Conservation (phyloP, 2,797 vertebrate species). For the Apogon talboti region DNA sequence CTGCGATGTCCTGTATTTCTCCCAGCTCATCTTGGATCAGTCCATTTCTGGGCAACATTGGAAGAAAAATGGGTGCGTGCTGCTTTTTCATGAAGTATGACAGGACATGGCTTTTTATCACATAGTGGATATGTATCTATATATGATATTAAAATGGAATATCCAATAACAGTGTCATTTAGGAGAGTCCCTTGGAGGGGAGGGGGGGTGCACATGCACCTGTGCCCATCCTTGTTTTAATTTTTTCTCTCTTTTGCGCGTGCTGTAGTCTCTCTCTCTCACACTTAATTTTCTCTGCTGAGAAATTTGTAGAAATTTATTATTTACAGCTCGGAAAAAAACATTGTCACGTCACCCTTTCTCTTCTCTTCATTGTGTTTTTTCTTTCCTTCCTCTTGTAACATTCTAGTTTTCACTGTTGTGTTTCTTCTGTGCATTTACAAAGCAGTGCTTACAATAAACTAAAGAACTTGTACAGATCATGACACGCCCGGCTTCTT, state of each 20-base stretch:
- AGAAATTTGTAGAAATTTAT: conserved; percentile 93
- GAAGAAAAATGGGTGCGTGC: conserved; percentile 37
- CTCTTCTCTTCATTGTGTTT: conserved; percentile 75
- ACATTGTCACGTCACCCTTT: conserved; percentile 75
- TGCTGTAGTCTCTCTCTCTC: conserved; percentile 72
- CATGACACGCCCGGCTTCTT: conserved; percentile 38
- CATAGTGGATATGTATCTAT: conserved; percentile 79
- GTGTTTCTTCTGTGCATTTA: conserved; percentile 94
- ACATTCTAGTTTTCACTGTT: conserved; percentile 91
- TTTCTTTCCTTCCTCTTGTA: conserved; percentile 81
- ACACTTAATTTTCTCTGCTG: conserved; percentile 72
- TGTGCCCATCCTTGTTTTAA: conserved; percentile 62
- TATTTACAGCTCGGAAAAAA: conserved; percentile 88
- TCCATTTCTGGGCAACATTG: conserved; percentile 23
- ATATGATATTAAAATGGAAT: conserved; percentile 75
- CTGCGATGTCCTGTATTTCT: conserved; percentile 45
- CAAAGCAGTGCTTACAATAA: conserved; percentile 96
- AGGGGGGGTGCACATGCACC: conserved; percentile 60
- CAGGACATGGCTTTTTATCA: conserved; percentile 71
- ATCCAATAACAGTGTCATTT: conserved; percentile 70
- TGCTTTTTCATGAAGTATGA: conserved; percentile 68
- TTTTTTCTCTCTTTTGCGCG: conserved; percentile 63
- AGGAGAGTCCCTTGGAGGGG: conserved; percentile 56
- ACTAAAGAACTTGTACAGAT: conserved; percentile 97
- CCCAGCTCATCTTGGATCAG: conserved; percentile 45